phyloP scores from a whole-genome alignment of 2,888 invertebrate genomes.

The Keiferia lycopersicella region DNA sequence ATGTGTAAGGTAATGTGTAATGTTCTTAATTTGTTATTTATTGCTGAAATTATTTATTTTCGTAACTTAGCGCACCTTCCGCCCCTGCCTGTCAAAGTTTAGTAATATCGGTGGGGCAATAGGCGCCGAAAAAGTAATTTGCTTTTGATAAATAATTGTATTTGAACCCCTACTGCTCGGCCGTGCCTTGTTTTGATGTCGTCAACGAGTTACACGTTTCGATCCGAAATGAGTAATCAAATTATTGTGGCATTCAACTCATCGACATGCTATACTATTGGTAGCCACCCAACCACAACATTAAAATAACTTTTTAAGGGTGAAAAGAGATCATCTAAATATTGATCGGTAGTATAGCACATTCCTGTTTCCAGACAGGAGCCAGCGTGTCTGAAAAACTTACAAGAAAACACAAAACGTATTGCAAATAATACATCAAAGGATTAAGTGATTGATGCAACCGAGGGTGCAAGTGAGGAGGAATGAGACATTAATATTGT shows the following conservation, averaged over 20 bases:
- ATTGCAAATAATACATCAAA: slow-evolving; percentile 77
- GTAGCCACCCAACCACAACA: too few relatives aligned
- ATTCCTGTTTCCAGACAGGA: not conserved
- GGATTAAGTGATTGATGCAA: slow-evolving; percentile 76
- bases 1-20: not conserved
- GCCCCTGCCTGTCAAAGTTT: not conserved
- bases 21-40: not conserved
- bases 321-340: too few relatives aligned
- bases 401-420: slow-evolving; percentile 64
- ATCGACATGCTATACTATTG: too few relatives aligned
- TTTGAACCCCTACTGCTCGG: not conserved
- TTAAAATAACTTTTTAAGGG: too few relatives aligned
- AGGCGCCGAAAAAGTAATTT: slow-evolving; percentile 12
- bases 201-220: not conserved
- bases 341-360: not conserved
- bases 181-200: slow-evolving; percentile 10
- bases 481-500: slow-evolving; percentile 59
- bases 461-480: slow-evolving; percentile 31
- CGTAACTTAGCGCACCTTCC: not conserved
- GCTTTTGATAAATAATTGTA: slow-evolving; percentile 11
- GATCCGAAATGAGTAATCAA: not conserved
- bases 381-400: slow-evolving; percentile 50
- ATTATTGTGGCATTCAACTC: not conserved
- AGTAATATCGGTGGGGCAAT: not conserved
- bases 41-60: slow-evolving; percentile 4